Conservation (phyloP, 2,113 vertebrate genomes). For the Propithecus coquereli region DNA sequence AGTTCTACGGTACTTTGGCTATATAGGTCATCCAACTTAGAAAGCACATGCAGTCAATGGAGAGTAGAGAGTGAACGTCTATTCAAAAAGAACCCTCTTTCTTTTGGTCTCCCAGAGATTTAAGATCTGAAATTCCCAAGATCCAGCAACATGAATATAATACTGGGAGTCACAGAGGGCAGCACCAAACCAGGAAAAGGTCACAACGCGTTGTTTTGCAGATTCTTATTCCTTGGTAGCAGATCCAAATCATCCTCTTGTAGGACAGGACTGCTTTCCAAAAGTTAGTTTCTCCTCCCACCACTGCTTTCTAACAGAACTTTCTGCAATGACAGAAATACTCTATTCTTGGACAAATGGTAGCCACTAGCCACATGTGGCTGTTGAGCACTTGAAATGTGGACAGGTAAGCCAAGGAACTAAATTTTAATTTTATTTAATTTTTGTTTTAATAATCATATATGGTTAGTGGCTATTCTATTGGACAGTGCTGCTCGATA, state of each 20-base stretch:
- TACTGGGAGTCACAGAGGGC: neutral
- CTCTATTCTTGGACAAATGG: no score
- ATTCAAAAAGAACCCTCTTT: neutral
- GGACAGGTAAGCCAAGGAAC: no score
- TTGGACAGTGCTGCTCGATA: neutral
- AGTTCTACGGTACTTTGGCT: neutral
- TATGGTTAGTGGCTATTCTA: neutral
- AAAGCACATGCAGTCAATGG: neutral
- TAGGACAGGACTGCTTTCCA: neutral
- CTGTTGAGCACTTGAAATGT: no score
- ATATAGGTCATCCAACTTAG: neutral
- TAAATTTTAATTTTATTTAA: neutral
- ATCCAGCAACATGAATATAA: neutral
- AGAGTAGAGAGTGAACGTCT: neutral
- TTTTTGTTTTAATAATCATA: neutral
- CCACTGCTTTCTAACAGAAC: no score
- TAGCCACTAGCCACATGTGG: no score
- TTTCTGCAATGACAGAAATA: no score
- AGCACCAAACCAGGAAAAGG: neutral
- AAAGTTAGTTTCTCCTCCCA: neutral
- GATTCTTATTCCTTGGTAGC: neutral
- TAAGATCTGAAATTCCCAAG: neutral
- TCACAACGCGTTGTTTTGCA: neutral
- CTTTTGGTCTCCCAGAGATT: neutral
- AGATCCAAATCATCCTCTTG: neutral